Conservation (phyloP, 2,797 vertebrate genomes). For the Tadarida brasiliensis region DNA sequence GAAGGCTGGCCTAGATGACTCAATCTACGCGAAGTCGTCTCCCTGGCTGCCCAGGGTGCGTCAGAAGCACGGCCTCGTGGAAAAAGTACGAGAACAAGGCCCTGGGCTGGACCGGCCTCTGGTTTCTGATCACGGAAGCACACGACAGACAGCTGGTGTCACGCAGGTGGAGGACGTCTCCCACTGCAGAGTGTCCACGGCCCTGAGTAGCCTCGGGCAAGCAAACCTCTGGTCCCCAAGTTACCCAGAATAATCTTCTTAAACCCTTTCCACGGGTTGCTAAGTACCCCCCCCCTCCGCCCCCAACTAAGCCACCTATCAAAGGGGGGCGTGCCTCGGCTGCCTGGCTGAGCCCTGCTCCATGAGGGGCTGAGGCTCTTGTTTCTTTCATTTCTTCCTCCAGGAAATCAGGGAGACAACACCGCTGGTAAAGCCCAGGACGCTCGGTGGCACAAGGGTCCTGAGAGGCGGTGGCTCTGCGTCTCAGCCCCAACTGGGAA, state of each 20-base stretch:
- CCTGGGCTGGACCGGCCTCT: too few relatives aligned
- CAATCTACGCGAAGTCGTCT: background rate
- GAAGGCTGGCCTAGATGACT: background rate
- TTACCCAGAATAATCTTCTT: background rate
- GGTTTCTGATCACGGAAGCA: background rate
- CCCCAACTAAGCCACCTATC: background rate
- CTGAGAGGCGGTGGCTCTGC: background rate
- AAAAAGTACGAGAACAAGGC: background rate
- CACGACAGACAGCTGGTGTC: too few relatives aligned
- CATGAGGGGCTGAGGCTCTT: background rate
- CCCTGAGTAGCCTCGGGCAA: background rate
- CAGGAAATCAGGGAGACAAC: background rate
- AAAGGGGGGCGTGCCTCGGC: background rate
- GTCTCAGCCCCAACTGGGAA: conserved; percentile 15
- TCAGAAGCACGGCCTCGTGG: background rate
- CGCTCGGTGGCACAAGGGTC: background rate
- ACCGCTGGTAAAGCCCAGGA: background rate
- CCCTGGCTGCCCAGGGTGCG: background rate
- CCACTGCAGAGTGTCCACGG: background rate
- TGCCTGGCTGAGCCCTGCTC: background rate
- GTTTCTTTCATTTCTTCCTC: background rate
- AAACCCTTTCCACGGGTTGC: background rate
- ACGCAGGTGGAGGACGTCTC: background rate
- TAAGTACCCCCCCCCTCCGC: background rate
- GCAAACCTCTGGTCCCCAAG: background rate